Evolutionary conservation across 2,797 vertebrate genomes (phyloP).

Genomic region (Liasis olivaceus): DNA sequence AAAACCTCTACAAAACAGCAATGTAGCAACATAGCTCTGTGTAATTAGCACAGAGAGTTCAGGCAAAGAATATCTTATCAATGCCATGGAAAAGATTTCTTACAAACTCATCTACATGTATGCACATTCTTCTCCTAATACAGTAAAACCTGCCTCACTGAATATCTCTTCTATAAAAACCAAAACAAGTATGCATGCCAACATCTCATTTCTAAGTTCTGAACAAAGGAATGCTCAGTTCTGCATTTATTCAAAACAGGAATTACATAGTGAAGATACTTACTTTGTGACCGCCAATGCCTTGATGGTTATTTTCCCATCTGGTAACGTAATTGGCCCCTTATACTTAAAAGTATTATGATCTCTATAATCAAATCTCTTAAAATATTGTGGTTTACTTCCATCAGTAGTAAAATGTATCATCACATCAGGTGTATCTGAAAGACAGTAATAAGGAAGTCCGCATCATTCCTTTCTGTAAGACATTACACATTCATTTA

Average conservation of each 20-base stretch:
- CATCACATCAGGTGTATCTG: constrained; percentile 82
- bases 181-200: background rate
- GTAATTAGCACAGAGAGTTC: background rate
- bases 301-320: constrained; percentile 84
- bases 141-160: background rate
- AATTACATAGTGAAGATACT: constrained; percentile 35
- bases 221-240: background rate
- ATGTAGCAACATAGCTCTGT: background rate
- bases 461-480: background rate
- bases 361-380: constrained; percentile 69
- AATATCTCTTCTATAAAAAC: background rate
- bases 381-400: constrained; percentile 79
- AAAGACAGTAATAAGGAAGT: constrained; percentile 22
- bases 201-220: background rate
- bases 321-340: constrained; percentile 80
- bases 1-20: background rate
- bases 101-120: background rate
- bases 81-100: background rate
- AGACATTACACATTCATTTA: background rate
- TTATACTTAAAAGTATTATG: constrained; percentile 81
- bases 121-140: background rate
- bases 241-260: background rate
- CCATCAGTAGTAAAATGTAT: constrained; percentile 92
- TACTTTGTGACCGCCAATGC: constrained; percentile 87
- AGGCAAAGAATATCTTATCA: background rate